Percentiles rank a stretch among this genome's conserved stretches.
These are phyloP conservation scores for Saccostrea cuccullata DNA, from an alignment of 1,140 invertebrate species.

Conservation along the genomic window DNA sequence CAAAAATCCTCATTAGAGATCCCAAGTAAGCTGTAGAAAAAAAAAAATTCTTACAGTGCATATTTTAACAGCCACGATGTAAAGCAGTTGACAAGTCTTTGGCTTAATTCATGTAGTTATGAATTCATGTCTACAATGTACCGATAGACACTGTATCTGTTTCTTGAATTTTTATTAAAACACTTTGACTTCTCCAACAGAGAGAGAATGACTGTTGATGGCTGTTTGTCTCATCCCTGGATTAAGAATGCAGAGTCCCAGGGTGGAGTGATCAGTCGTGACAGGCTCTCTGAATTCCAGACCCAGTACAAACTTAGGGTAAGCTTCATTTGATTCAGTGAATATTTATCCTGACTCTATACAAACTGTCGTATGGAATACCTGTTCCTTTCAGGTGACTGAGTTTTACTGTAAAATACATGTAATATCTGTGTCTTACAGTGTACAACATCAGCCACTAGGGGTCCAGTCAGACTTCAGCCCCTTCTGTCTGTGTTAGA, in stretches of 20 bases:
- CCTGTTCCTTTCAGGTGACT: no score
- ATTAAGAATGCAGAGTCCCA: conserved; percentile 66
- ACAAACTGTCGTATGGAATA: no score
- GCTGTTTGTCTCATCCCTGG: conserved; percentile 79
- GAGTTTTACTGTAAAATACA: no score
- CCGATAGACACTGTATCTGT: background rate
- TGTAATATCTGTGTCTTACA: conserved; percentile 39
- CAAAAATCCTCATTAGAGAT: conserved; percentile 92
- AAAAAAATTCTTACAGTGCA: no score
- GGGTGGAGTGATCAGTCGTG: background rate
- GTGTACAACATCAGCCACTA: conserved; percentile 45
- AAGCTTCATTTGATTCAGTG: background rate
- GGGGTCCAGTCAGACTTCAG: background rate
- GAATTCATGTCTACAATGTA: no score
- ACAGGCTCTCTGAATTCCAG: background rate
- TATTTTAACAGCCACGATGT: no score
- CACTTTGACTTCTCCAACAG: conserved; percentile 61
- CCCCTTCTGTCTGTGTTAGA: background rate
- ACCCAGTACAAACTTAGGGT: background rate
- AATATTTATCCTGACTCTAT: no score
- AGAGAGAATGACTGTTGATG: conserved; percentile 75
- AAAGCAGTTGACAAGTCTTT: no score
- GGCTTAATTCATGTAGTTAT: no score
- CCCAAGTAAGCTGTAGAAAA: conserved; percentile 87
- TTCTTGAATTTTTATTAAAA: background rate